Conservation (phyloP, 2,797 vertebrate genomes). For the Lophius americanus region DNA sequence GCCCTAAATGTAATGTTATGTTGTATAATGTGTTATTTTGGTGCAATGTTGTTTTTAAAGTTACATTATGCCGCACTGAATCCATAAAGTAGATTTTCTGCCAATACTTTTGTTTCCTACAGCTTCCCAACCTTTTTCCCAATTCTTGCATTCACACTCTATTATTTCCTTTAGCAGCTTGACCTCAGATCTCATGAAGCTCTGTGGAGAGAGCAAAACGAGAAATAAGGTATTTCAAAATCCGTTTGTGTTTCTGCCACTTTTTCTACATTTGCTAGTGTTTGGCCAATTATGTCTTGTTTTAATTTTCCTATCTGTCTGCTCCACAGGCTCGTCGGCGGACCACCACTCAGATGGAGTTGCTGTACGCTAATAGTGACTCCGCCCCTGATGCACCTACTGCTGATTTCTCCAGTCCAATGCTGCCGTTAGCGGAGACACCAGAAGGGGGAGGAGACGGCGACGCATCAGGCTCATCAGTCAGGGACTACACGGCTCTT, state of each 20-base stretch:
- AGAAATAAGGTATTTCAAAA: slow-evolving; percentile 88
- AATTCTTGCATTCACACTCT: background rate
- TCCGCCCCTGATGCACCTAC: slow-evolving; percentile 79
- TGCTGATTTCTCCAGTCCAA: slow-evolving; percentile 80
- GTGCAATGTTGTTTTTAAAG: too few species aligned
- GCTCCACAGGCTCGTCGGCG: slow-evolving; percentile 89
- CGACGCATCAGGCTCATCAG: slow-evolving; percentile 83
- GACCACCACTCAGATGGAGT: slow-evolving; percentile 96
- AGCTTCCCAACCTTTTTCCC: too few species aligned
- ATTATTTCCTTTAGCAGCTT: slow-evolving; percentile 81
- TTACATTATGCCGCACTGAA: too few species aligned
- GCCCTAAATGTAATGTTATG: background rate
- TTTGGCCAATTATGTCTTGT: background rate
- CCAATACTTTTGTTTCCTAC: too few species aligned
- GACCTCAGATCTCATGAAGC: slow-evolving; percentile 93
- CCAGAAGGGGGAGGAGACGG: slow-evolving; percentile 80
- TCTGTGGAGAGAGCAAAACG: slow-evolving; percentile 93
- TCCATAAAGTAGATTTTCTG: too few species aligned
- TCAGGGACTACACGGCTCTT: slow-evolving; percentile 88
- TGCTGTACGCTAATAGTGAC: slow-evolving; percentile 94
- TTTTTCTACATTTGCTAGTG: background rate
- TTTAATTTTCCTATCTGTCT: background rate
- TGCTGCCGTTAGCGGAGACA: slow-evolving; percentile 83
- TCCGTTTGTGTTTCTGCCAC: background rate
- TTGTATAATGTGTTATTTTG: too few species aligned